phyloP scores from a whole-genome alignment of 2,888 invertebrate species.

The Melitaea athalia region DNA sequence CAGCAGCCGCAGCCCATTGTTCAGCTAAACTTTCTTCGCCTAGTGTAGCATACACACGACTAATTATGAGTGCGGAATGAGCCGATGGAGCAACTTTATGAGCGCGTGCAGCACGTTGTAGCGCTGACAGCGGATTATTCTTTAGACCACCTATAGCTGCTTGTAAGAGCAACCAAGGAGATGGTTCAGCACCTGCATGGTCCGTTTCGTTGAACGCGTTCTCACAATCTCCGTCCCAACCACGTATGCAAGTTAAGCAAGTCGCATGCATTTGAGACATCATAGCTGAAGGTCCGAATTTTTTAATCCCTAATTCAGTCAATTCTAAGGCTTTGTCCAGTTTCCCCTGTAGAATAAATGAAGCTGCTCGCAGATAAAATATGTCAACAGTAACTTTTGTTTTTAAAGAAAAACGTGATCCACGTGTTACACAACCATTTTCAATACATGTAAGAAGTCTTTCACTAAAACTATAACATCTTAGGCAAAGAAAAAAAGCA shows the following conservation, averaged over 20 bases:
- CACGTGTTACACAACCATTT: conserved; percentile 56
- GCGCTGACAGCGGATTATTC: conserved; percentile 51
- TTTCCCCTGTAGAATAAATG: conserved; percentile 55
- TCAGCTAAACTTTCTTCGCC: conserved; percentile 60
- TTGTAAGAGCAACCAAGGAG: conserved; percentile 57
- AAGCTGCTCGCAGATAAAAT: conserved; percentile 64
- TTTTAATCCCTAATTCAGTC: conserved; percentile 53
- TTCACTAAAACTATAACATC: conserved; percentile 65
- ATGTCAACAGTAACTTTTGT: conserved; percentile 49
- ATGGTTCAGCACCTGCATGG: conserved; percentile 54
- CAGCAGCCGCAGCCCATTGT: conserved; percentile 68
- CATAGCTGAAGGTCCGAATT: conserved; percentile 61
- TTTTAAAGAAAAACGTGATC: conserved; percentile 46
- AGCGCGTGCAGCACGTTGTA: conserved; percentile 69
- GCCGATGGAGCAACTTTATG: conserved; percentile 65
- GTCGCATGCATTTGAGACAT: conserved; percentile 66
- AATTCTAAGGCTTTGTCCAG: conserved; percentile 55
- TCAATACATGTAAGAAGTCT: conserved; percentile 60
- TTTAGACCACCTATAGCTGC: conserved; percentile 59
- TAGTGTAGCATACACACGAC: conserved; percentile 58
- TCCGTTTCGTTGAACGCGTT: conserved; percentile 59
- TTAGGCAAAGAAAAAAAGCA: conserved; percentile 71
- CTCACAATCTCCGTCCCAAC: conserved; percentile 66
- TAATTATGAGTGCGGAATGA: conserved; percentile 64
- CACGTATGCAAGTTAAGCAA: conserved; percentile 53